Evolutionary conservation across 2,888 invertebrate genomes (phyloP), one percentile per base, ranked within the genome.

Genomic region (Calameuta idolon): DNA sequence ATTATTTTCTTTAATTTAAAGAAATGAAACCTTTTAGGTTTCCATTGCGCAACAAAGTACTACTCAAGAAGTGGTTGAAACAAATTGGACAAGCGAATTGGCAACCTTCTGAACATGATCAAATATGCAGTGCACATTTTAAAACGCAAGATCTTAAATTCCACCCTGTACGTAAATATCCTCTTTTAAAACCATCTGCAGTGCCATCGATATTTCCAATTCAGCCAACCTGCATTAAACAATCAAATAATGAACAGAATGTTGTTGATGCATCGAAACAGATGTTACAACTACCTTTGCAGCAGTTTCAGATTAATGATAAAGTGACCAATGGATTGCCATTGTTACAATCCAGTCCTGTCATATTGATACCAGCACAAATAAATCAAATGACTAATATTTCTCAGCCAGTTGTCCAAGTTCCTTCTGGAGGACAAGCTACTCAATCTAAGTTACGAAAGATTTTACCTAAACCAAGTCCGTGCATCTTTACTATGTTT

Each of bases 101-200:
- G 79, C 68, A 75, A 23, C 83, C 81, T 12, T 69, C 77, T 9
- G 73, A 77, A 15, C 11, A 69, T 12, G 78, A 80, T 69, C 75
- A 77, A 73, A 83, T 86, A 76, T 85, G 86, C 78, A 82, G 83
- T 69, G 78, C 78, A 33, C 83, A 85, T 77, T 86, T 85, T 81
- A 68, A 74, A 71, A 71, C 69, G 1, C 40, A 75, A 23, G 84
- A 83, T 69, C 69, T 85, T 31, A 76, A 78, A 30, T 74, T 77
- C 34, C 69, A 71, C 73, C 73, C 76, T 3, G 37, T 79, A 34
- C 69, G 69, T 35, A 77, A 73, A 3, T 31, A 74, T 69, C 79
- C 79, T 30, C 55, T 40, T 34, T 76, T 87, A 1, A 86, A 86
- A 68, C 71, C 80, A 3, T 75, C 75, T 33, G 84, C 86, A 2